Conservation (phyloP, 2,113 vertebrate genomes). For the Myxocyprinus asiaticus region DNA sequence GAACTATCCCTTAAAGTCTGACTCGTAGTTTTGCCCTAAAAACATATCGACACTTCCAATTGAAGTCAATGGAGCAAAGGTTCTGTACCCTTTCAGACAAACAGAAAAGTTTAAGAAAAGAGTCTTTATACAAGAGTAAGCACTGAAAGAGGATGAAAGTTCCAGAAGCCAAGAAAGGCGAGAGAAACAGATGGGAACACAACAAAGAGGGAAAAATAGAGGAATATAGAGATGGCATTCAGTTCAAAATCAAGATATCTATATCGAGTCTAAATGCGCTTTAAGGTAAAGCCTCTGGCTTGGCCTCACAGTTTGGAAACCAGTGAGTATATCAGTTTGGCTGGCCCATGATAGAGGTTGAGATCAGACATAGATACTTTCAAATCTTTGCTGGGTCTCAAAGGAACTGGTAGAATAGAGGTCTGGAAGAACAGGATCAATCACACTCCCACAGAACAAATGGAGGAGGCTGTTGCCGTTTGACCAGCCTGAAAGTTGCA, state of each 20-base stretch:
- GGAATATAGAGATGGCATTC: background rate
- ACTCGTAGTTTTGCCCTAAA: too few relatives aligned
- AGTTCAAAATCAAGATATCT: slow-evolving; percentile 9
- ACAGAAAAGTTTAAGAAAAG: too few relatives aligned
- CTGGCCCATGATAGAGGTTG: slow-evolving; percentile 17
- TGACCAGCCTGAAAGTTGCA: slow-evolving; percentile 38
- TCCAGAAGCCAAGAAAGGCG: too few relatives aligned
- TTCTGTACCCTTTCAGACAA: too few relatives aligned
- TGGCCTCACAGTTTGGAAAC: background rate
- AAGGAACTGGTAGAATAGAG: slow-evolving; percentile 32
- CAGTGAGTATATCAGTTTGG: slow-evolving; percentile 23
- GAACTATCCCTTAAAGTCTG: too few relatives aligned
- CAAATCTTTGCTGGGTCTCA: slow-evolving; percentile 38
- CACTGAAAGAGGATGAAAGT: too few relatives aligned
- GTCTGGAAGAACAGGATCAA: slow-evolving; percentile 53
- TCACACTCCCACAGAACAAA: slow-evolving; percentile 38
- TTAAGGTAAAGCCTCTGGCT: slow-evolving; percentile 1
- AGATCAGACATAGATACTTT: slow-evolving; percentile 39
- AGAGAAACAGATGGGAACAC: background rate
- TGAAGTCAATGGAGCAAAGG: too few relatives aligned
- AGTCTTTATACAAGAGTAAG: too few relatives aligned
- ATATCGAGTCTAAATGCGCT: slow-evolving; percentile 10
- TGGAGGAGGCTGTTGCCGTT: slow-evolving; percentile 34
- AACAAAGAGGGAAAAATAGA: background rate
- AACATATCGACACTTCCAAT: too few relatives aligned